Evolutionary conservation across 2,888 invertebrate species (phyloP), one percentile per base, ranked within the genome.

Genomic region (Spicauda simplicius): DNA sequence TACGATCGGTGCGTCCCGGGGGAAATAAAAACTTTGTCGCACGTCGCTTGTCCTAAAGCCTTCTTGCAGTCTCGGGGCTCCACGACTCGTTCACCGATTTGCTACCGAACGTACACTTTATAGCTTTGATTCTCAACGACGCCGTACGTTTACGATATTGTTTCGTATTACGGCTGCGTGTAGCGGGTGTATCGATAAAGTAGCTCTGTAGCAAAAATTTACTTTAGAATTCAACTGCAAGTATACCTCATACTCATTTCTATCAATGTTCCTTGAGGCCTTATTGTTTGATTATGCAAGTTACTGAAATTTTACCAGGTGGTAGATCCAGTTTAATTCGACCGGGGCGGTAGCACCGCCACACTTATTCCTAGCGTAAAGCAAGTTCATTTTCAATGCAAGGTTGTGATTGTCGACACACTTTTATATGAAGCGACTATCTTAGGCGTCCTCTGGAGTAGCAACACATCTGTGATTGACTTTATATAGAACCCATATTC

Each of bases 1-100:
- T 86, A 83, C 91, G 92, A 92, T 91, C 91, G 91, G 91, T 91
- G 88, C 84, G 85, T 85, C 93, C 89, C 92, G 64, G 71, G 93
- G 92, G 92, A 93, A 93, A 92, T 92, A 92, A 92, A 92, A 93
- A 92, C 88, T 93, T 93, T 92, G 90, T 90, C 88, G 90, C 91
- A 88, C 90, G 90, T 90, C 91, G 89, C 90, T 86, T 87, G 88
- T 88, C 89, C 90, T 90, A 89, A 89, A 89, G 87, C 91, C 90
- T 87, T 87, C 89, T 86, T 86, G 87, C 89, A 85, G 84, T 87
- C 87, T 85, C 81, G 76, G 75, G 74, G 79, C 79, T 80, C 79
- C 83, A 78, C 82, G 85, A 90, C 89, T 86, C 86, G 87, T 87
- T 87, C 84, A 82, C 87, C 88, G 90, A 91, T 91, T 91, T 86